Conservation (phyloP, 1,140 invertebrate species). For the Mercenaria mercenaria region DNA sequence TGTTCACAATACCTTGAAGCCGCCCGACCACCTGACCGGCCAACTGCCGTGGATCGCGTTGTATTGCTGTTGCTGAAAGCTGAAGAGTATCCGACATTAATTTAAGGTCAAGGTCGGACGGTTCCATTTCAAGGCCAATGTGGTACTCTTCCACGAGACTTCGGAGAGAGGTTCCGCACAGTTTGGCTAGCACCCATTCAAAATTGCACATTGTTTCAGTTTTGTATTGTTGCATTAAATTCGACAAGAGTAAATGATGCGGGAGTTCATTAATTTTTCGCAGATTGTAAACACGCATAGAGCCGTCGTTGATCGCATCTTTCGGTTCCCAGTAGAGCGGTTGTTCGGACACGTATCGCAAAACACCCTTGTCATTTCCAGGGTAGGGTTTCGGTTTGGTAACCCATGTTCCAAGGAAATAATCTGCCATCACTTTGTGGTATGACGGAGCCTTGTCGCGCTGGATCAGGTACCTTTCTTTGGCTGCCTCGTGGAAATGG, state of each 20-base stretch:
- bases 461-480: conserved; percentile 87
- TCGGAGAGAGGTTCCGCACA: conserved; percentile 96
- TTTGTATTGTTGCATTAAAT: conserved; percentile 96
- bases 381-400: conserved; percentile 77
- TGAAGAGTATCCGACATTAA: conserved; percentile 97
- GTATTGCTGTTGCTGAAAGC: conserved; percentile 90
- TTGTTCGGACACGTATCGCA: conserved; percentile 77
- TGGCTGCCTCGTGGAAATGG: conserved; percentile 87
- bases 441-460: conserved; percentile 86
- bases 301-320: conserved; percentile 88
- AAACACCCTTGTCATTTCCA: conserved; percentile 76
- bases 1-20: conserved; percentile 86
- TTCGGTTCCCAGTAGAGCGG: conserved; percentile 90
- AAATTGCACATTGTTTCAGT: conserved; percentile 98
- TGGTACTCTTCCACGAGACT: conserved; percentile 97
- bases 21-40: conserved; percentile 97
- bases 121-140: conserved; percentile 92
- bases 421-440: conserved; percentile 87
- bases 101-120: conserved; percentile 95
- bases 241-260: conserved; percentile 92
- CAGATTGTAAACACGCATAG: conserved; percentile 90
- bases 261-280: conserved; percentile 94
- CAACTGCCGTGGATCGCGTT: conserved; percentile 97
- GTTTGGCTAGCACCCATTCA: conserved; percentile 98
- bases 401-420: conserved; percentile 86